Conservation (phyloP, 2,113 vertebrate species). For the Todiramphus chloris region DNA sequence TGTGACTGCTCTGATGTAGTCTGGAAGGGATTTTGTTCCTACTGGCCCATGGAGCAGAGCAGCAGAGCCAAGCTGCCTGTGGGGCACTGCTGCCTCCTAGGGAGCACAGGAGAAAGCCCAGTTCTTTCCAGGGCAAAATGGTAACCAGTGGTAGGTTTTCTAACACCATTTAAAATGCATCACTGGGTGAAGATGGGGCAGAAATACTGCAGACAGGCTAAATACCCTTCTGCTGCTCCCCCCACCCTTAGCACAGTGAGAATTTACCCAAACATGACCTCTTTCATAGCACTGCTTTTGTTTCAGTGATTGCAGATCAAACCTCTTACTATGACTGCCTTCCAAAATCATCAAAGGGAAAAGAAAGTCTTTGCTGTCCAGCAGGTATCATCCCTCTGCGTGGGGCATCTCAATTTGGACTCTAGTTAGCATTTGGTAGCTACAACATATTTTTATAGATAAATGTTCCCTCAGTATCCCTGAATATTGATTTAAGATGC, state of each 20-base stretch:
- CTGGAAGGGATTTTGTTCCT: not conserved
- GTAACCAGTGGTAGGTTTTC: fast-evolving
- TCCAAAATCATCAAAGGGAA: not conserved
- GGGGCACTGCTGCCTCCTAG: not conserved
- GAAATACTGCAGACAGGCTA: not conserved
- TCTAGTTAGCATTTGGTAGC: slow-evolving; percentile 27
- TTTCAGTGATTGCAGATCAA: not conserved
- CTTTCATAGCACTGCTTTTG: not conserved
- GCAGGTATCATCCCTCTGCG: not conserved
- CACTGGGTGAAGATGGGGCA: not conserved
- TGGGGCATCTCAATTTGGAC: not conserved
- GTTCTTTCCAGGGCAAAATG: not conserved
- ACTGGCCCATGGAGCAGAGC: fast-evolving
- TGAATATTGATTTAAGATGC: slow-evolving; percentile 66
- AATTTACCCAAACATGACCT: not conserved
- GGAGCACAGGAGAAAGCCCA: not conserved
- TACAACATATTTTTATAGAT: slow-evolving; percentile 7
- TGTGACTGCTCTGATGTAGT: not conserved
- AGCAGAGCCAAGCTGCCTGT: fast-evolving
- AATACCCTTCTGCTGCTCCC: not conserved
- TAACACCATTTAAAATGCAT: not conserved
- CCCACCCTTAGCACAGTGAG: not conserved
- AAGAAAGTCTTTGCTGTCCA: not conserved
- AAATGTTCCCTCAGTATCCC: slow-evolving; percentile 29
- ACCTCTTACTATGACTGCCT: not conserved